Percentiles rank a stretch among this genome's conserved stretches.
Conservation (phyloP, 2,888 invertebrate genomes). For the Pogonocherus hispidulus region DNA sequence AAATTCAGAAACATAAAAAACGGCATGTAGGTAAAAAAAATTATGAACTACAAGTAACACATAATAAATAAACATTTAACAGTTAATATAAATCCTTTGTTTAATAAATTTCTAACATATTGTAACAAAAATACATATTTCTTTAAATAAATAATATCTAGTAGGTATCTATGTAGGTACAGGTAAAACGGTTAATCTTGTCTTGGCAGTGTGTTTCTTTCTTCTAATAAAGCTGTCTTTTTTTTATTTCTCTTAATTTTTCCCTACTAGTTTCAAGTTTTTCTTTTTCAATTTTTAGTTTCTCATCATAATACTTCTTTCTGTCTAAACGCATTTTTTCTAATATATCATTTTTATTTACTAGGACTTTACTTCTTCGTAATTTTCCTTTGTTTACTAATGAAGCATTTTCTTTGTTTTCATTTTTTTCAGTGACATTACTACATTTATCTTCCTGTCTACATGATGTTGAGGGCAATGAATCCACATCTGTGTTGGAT, state of each 20-base stretch:
- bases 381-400: neutral
- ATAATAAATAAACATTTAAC: too few species aligned
- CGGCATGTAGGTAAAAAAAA: too few species aligned
- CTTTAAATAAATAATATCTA: neutral
- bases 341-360: slow-evolving; percentile 3
- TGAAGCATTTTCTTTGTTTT: neutral
- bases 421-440: neutral
- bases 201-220: neutral
- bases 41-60: too few species aligned
- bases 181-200: neutral
- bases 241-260: neutral
- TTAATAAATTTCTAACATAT: too few species aligned
- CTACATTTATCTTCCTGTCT: neutral
- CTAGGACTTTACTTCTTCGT: neutral
- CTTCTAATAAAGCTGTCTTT: neutral
- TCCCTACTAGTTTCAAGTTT: neutral
- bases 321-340: neutral
- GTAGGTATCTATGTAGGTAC: neutral
- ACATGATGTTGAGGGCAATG: neutral
- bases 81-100: too few species aligned
- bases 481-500: neutral
- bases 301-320: neutral
- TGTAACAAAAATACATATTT: too few species aligned
- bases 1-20: too few species aligned
- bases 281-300: neutral